phyloP scores from a whole-genome alignment of 2,888 invertebrate genomes.

The Elgonia sp. region DNA sequence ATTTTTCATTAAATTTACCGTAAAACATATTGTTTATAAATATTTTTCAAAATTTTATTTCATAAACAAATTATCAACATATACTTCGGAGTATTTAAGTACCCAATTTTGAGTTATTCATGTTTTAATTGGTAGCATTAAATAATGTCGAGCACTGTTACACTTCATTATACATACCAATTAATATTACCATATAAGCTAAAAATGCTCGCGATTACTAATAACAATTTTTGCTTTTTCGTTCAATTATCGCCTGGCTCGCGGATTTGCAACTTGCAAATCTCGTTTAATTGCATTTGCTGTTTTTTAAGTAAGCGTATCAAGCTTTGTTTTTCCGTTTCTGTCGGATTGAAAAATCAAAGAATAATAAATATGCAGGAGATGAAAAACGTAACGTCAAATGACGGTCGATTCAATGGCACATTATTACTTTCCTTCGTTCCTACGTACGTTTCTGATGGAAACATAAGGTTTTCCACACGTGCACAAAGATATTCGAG shows the following conservation, averaged over 20 bases:
- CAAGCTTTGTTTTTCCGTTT: background rate
- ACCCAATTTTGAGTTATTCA: background rate
- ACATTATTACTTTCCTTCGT: constrained; percentile 15
- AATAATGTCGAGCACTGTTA: constrained; percentile 14
- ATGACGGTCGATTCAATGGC: constrained; percentile 25
- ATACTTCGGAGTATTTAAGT: background rate
- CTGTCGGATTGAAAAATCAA: constrained; percentile 35
- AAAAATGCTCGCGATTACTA: background rate
- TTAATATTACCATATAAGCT: constrained; percentile 2
- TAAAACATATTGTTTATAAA: no score
- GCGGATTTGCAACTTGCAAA: background rate
- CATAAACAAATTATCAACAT: no score
- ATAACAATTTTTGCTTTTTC: background rate
- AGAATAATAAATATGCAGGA: constrained; percentile 34
- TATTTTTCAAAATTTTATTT: no score
- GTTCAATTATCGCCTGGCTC: background rate
- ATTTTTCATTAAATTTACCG: no score
- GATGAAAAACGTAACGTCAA: constrained; percentile 40
- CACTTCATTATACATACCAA: constrained; percentile 15
- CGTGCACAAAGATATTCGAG: background rate
- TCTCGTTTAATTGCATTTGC: background rate
- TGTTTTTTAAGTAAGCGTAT: background rate
- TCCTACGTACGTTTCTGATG: constrained; percentile 10
- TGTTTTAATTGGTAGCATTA: constrained; percentile 15
- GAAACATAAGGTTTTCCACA: constrained; percentile 16